phyloP scores from a whole-genome alignment of 92 coral and sea anemone species.

The Porites divaricata region DNA sequence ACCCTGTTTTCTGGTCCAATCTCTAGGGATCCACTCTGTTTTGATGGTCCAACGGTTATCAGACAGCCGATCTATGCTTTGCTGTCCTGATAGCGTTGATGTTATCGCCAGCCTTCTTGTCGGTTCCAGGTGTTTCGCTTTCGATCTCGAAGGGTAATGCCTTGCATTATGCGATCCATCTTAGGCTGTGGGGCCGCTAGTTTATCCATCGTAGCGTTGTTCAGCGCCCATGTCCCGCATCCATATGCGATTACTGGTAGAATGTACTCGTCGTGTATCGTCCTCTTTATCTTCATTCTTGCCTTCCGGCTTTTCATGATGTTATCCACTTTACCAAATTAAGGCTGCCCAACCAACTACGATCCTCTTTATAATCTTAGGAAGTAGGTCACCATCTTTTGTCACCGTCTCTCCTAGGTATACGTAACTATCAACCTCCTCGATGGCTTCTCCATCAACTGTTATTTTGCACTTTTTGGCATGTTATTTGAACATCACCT shows the following conservation, averaged over 20 bases:
- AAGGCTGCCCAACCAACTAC: neutral
- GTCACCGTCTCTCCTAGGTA: no score
- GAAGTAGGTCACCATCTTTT: no score
- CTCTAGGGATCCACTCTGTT: no score
- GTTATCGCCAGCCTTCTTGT: neutral
- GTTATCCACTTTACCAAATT: conserved; percentile 9
- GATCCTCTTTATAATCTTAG: no score
- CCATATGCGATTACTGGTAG: conserved; percentile 3
- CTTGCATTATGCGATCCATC: conserved; percentile 27
- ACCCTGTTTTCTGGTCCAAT: no score
- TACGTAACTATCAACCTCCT: no score
- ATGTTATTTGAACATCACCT: neutral
- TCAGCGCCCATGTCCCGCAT: neutral
- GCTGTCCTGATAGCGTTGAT: no score
- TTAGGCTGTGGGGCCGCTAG: conserved; percentile 15
- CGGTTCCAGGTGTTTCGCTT: conserved; percentile 6
- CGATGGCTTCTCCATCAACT: no score
- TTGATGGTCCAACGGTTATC: no score
- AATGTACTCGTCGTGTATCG: conserved; percentile 5
- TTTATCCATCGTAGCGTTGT: conserved; percentile 9
- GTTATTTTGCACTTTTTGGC: neutral
- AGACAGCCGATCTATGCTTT: neutral
- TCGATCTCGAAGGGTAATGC: conserved; percentile 16
- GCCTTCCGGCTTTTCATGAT: conserved; percentile 14
- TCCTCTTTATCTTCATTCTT: conserved; percentile 13